Evolutionary conservation across 2,113 vertebrate genomes (phyloP).

Genomic region (Oplegnathus fasciatus): DNA sequence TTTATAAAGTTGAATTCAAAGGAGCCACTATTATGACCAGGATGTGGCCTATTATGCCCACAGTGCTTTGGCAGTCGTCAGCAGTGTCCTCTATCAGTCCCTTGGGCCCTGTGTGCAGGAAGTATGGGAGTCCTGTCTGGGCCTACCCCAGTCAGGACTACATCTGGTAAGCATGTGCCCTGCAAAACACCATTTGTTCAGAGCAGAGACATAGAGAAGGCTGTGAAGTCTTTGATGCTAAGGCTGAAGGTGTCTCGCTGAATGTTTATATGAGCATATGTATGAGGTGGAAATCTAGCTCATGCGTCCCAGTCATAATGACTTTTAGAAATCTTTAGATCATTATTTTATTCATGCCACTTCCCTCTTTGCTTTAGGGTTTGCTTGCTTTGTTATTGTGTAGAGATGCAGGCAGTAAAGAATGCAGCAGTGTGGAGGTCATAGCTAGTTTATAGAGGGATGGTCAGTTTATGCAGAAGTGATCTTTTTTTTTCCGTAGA

Average conservation of each 20-base stretch:
- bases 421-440: slow-evolving; percentile 20
- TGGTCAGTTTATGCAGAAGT: slow-evolving; percentile 30
- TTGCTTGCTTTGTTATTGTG: neutral
- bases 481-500: neutral
- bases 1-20: slow-evolving; percentile 29
- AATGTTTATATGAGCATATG: neutral
- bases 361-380: neutral
- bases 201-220: neutral
- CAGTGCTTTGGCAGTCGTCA: slow-evolving; percentile 46
- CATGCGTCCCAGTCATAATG: neutral
- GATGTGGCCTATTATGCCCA: slow-evolving; percentile 48
- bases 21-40: slow-evolving; percentile 58
- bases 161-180: slow-evolving; percentile 74
- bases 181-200: neutral
- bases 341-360: neutral
- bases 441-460: slow-evolving; percentile 27
- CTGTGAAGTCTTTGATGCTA: slow-evolving; percentile 27
- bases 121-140: slow-evolving; percentile 28
- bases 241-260: neutral
- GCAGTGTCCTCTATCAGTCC: slow-evolving; percentile 55
- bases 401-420: neutral
- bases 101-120: slow-evolving; percentile 49
- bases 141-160: slow-evolving; percentile 9
- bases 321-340: neutral
- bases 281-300: neutral